Evolutionary conservation across 2,797 vertebrate species (phyloP).

Genomic region (Rhinophrynus dorsalis): DNA sequence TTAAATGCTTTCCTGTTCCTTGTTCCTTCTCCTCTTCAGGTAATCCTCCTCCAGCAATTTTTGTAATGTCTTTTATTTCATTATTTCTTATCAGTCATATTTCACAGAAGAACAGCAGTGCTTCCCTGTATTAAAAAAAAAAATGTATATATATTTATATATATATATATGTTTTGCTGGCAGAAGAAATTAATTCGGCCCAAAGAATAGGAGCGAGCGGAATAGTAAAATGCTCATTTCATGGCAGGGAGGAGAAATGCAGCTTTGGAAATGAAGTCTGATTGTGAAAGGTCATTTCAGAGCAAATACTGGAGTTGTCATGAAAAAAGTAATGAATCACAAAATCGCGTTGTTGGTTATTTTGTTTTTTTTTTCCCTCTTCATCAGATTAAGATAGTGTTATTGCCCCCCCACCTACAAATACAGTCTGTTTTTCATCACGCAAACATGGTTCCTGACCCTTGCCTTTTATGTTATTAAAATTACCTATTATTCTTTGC

Average conservation of each 20-base stretch:
- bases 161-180: slow-evolving; percentile 36
- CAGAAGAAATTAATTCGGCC: slow-evolving; percentile 31
- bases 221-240: slow-evolving; percentile 52
- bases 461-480: slow-evolving; percentile 57
- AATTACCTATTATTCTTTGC: slow-evolving; percentile 59
- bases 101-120: slow-evolving; percentile 13
- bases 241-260: slow-evolving; percentile 47
- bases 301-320: slow-evolving; percentile 49
- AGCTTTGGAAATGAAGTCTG: slow-evolving; percentile 55
- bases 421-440: slow-evolving; percentile 58
- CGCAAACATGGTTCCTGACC: slow-evolving; percentile 52
- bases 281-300: slow-evolving; percentile 58
- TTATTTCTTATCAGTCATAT: slow-evolving; percentile 14
- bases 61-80: not conserved
- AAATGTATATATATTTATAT: no score
- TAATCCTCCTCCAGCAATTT: slow-evolving; percentile 3
- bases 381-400: slow-evolving; percentile 47
- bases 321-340: slow-evolving; percentile 55
- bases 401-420: slow-evolving; percentile 12
- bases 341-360: not conserved
- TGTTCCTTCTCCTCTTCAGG: not conserved
- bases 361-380: not conserved
- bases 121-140: slow-evolving; percentile 21
- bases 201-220: slow-evolving; percentile 22
- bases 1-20: not conserved